Conservation (phyloP, 2,797 vertebrate species). For the Rhadinocentrus ornatus region DNA sequence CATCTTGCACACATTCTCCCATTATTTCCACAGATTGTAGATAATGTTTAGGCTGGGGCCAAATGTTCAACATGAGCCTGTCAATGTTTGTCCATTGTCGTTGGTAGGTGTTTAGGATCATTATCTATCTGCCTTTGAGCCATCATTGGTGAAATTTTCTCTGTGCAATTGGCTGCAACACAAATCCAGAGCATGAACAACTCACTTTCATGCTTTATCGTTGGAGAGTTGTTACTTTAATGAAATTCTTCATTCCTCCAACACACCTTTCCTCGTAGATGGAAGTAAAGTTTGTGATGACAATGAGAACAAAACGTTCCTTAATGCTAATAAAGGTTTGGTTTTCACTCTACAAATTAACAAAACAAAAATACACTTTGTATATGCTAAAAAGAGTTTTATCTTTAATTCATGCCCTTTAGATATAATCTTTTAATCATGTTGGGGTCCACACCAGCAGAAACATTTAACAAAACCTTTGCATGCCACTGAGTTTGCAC, state of each 20-base stretch:
- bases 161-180: not conserved
- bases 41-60: not conserved
- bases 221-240: not conserved
- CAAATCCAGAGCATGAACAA: no score
- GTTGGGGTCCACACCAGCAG: not conserved
- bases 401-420: not conserved
- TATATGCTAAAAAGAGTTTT: no score
- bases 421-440: not conserved
- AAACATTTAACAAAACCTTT: not conserved
- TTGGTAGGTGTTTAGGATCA: not conserved
- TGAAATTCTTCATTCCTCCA: not conserved
- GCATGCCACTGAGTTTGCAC: slow-evolving; percentile 13
- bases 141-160: not conserved
- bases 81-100: not conserved
- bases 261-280: not conserved
- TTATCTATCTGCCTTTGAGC: not conserved
- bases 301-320: not conserved
- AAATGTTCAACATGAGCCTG: not conserved
- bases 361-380: no score
- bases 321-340: not conserved
- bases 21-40: not conserved
- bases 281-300: not conserved
- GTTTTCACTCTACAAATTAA: not conserved
- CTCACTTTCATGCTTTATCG: no score
- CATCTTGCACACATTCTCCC: not conserved